These are phyloP conservation scores for Sebastes variabilis DNA, from an alignment of 2,797 vertebrate genomes.

Conservation along the genomic window DNA sequence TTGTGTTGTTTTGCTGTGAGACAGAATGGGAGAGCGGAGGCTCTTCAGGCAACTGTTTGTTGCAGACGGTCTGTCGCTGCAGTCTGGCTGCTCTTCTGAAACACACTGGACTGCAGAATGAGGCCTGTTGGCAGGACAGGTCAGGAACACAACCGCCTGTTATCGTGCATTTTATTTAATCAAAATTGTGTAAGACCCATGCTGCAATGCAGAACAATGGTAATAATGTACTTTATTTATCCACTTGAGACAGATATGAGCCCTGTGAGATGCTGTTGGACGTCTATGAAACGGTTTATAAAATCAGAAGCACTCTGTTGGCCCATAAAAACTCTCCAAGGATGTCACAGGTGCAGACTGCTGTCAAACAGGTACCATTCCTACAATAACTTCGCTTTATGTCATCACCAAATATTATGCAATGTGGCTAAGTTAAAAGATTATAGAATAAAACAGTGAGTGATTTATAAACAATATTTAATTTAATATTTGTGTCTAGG, in stretches of 20 bases:
- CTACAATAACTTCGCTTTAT: not conserved
- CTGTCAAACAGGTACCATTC: conserved; percentile 78
- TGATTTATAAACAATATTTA: not conserved
- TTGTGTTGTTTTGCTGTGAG: conserved; percentile 37
- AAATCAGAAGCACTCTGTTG: conserved; percentile 82
- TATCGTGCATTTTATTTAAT: not conserved
- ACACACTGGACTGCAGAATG: conserved; percentile 83
- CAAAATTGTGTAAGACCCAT: not conserved
- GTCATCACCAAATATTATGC: not conserved
- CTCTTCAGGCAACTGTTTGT: conserved; percentile 75
- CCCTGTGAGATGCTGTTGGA: conserved; percentile 82
- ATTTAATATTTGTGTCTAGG: not conserved
- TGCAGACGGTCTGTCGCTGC: conserved; percentile 84
- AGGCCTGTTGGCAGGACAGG: conserved; percentile 82
- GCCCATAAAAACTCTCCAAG: conserved; percentile 79
- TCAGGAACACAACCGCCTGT: conserved; percentile 35
- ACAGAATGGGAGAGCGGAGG: conserved; percentile 84
- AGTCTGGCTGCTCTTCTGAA: conserved; percentile 85
- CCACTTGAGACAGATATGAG: conserved; percentile 75
- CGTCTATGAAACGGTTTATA: conserved; percentile 84
- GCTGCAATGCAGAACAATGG: not conserved
- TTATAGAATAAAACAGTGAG: not conserved
- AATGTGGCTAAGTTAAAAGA: not conserved
- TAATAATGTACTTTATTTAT: conserved; percentile 17
- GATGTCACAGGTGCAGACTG: conserved; percentile 64